A percentile compares a stretch with the other conserved stretches of the same genome.
Conservation (phyloP, 2,888 invertebrate species). For the Spatulosminthurus flaviceps region DNA sequence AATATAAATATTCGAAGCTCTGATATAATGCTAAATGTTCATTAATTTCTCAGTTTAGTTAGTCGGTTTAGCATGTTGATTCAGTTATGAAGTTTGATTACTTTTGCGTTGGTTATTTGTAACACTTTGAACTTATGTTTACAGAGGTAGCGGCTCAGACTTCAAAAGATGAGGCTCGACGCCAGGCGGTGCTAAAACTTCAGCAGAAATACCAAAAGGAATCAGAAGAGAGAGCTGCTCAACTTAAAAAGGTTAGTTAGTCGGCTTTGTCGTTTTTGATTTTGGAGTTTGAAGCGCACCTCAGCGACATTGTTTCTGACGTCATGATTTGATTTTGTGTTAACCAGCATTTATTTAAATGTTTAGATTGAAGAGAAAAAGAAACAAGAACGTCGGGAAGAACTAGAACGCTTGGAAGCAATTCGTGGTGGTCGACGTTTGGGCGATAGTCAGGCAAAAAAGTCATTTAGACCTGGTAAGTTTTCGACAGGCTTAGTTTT, state of each 20-base stretch:
- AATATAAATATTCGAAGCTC: no score
- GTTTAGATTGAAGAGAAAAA: constrained; percentile 56
- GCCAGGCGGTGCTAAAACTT: constrained; percentile 52
- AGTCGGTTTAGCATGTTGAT: no score
- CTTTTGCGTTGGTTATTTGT: no score
- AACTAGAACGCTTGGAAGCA: constrained; percentile 53
- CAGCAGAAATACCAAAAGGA: constrained; percentile 58
- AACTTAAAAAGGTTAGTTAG: constrained; percentile 49
- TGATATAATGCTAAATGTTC: no score
- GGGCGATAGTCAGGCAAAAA: constrained; percentile 31
- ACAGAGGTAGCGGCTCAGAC: constrained; percentile 52
- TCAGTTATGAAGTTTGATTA: no score
- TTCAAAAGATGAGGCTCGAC: constrained; percentile 57
- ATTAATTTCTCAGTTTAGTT: no score
- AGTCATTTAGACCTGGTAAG: constrained; percentile 53
- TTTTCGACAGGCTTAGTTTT: not conserved
- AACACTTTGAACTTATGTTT: constrained; percentile 4
- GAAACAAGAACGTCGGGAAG: constrained; percentile 52
- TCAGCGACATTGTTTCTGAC: no score
- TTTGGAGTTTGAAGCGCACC: no score
- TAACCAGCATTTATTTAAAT: no score
- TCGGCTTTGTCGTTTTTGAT: no score
- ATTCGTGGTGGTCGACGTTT: constrained; percentile 41
- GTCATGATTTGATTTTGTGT: no score
- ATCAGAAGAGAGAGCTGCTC: constrained; percentile 53